Conservation (phyloP, 2,888 invertebrate species). For the Gandaritis pyraliata region DNA sequence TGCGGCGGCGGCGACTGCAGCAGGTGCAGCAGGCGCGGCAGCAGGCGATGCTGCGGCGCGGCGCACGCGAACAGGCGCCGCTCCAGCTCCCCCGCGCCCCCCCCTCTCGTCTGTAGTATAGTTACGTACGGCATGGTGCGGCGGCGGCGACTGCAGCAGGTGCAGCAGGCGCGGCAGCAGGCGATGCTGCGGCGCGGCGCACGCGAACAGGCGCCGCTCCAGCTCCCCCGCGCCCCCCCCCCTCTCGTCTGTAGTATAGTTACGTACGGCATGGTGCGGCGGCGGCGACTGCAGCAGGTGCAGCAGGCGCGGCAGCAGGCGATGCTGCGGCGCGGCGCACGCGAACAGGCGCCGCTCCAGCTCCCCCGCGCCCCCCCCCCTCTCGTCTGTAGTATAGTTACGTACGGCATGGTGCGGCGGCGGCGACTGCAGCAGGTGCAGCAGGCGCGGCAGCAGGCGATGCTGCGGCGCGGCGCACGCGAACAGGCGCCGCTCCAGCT, state of each 20-base stretch:
- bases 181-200: slow-evolving; percentile 75
- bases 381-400: slow-evolving; percentile 48
- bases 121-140: slow-evolving; percentile 25
- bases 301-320: slow-evolving; percentile 76
- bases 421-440: slow-evolving; percentile 66
- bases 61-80: slow-evolving; percentile 71
- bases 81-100: slow-evolving; percentile 69
- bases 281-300: slow-evolving; percentile 63
- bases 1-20: slow-evolving; percentile 53
- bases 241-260: slow-evolving; percentile 52
- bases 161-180: slow-evolving; percentile 77
- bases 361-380: slow-evolving; percentile 49
- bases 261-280: slow-evolving; percentile 27
- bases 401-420: slow-evolving; percentile 33
- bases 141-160: slow-evolving; percentile 58
- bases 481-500: slow-evolving; percentile 73
- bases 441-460: slow-evolving; percentile 76
- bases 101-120: too few relatives aligned
- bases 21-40: slow-evolving; percentile 76
- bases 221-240: slow-evolving; percentile 65
- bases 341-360: slow-evolving; percentile 75
- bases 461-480: slow-evolving; percentile 74
- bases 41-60: slow-evolving; percentile 76
- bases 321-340: slow-evolving; percentile 73
- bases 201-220: slow-evolving; percentile 72